Percentiles rank a stretch among this genome's conserved stretches.
phyloP scores from a whole-genome alignment of 2,797 vertebrate genomes.

The Malacoraja senta region DNA sequence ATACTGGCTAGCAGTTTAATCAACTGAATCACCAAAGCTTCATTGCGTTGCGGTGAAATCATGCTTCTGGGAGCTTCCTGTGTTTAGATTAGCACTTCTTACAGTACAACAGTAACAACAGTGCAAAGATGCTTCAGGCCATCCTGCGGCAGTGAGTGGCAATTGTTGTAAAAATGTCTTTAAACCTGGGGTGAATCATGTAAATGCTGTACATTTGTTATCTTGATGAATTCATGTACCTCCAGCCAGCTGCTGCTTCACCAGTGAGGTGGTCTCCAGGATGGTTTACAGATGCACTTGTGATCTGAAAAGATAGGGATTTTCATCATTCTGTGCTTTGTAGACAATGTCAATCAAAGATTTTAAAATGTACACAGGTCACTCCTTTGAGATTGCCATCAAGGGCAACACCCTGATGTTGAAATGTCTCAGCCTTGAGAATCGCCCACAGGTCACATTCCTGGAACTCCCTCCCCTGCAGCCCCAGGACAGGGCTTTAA shows the following conservation, averaged over 20 bases:
- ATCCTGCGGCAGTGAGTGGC: too few species aligned
- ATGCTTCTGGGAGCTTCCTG: not conserved
- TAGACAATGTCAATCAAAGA: not conserved
- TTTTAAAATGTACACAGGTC: not conserved
- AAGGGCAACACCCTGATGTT: too few species aligned
- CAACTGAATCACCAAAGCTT: not conserved
- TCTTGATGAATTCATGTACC: slow-evolving; percentile 58
- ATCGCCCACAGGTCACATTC: not conserved
- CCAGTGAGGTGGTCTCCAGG: slow-evolving; percentile 68
- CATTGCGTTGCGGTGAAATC: too few species aligned
- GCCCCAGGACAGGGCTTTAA: not conserved
- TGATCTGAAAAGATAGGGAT: slow-evolving; percentile 61
- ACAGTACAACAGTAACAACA: not conserved
- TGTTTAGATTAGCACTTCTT: not conserved
- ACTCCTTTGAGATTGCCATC: too few species aligned
- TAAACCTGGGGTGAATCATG: not conserved
- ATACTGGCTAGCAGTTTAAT: not conserved
- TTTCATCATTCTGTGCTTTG: not conserved
- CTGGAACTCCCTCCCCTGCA: not conserved
- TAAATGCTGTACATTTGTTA: not conserved
- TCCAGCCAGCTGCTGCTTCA: slow-evolving; percentile 77
- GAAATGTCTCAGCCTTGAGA: not conserved
- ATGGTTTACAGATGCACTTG: slow-evolving; percentile 75
- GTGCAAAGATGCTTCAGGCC: not conserved
- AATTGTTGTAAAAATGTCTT: not conserved